Evolutionary conservation across 37 sponge, comb jelly and placozoan genomes (phyloP).

Genomic region (Petrosia ficiformis): DNA sequence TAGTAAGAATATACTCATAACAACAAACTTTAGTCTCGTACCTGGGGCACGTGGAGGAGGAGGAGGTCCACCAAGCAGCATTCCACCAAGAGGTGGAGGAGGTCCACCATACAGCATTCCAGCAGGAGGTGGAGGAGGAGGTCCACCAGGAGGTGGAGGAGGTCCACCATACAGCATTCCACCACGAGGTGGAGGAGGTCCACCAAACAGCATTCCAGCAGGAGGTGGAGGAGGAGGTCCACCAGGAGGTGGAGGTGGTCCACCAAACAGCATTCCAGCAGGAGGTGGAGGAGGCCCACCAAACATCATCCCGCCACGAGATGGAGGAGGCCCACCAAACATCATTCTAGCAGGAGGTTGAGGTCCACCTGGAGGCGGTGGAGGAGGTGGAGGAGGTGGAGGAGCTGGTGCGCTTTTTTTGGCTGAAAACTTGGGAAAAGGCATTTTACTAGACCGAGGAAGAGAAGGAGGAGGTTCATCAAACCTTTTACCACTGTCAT

Average conservation of each 20-base stretch:
- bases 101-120: not conserved
- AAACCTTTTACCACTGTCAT: too few relatives aligned
- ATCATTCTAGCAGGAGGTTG: not conserved
- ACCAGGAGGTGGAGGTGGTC: constrained; percentile 10
- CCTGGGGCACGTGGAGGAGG: not conserved
- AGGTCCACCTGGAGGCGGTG: not conserved
- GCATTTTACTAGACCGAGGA: not conserved
- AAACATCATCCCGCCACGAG: not conserved
- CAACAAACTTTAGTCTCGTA: too few relatives aligned
- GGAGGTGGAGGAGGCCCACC: constrained; percentile 42
- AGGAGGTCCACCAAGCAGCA: not conserved
- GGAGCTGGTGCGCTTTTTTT: constrained; percentile 17
- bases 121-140: constrained; percentile 1
- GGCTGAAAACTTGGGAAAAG: not conserved
- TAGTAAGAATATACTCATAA: too few relatives aligned
- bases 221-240: constrained; percentile 19
- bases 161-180: not conserved
- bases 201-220: not conserved
- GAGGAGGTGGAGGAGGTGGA: constrained; percentile 13
- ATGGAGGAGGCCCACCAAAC: constrained; percentile 20
- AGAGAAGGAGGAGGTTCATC: not conserved
- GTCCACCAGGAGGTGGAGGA: constrained; percentile 1
- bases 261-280: constrained; percentile 1
- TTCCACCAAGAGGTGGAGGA: not conserved
- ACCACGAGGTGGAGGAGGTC: not conserved